A percentile compares a stretch with the other conserved stretches of the same genome.
phyloP scores from a whole-genome alignment of 2,888 invertebrate genomes.

The Deilephila porcellus region DNA sequence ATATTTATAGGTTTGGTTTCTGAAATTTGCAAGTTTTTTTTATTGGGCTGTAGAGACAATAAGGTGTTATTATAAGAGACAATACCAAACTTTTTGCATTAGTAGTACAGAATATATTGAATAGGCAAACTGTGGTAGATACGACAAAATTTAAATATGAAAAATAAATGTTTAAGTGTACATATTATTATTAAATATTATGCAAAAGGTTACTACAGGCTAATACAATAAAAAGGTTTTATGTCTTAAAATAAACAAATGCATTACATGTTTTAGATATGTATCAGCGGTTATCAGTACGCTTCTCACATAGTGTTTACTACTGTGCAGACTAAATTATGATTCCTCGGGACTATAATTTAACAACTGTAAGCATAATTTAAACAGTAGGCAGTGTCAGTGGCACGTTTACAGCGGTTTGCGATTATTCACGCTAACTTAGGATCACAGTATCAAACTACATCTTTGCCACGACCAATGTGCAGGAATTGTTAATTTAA shows the following conservation, averaged over 20 bases:
- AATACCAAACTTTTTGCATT: no score
- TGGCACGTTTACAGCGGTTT: conserved; percentile 62
- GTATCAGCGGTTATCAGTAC: background rate
- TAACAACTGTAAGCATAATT: conserved; percentile 44
- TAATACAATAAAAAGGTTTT: background rate
- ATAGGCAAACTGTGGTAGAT: no score
- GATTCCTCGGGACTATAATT: conserved; percentile 39
- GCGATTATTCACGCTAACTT: conserved; percentile 77
- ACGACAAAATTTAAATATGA: no score
- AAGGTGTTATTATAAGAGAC: no score
- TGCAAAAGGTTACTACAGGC: background rate
- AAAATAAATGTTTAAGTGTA: background rate
- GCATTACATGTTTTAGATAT: conserved; percentile 2
- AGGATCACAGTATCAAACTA: conserved; percentile 49
- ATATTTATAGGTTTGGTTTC: no score
- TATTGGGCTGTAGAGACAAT: no score
- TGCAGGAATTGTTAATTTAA: conserved; percentile 33
- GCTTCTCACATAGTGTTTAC: background rate
- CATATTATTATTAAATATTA: background rate
- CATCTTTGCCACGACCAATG: conserved; percentile 32
- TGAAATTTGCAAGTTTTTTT: no score
- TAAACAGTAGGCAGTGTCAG: conserved; percentile 60
- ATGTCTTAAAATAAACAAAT: background rate
- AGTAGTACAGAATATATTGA: no score
- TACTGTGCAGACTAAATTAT: conserved; percentile 7